phyloP scores from a whole-genome alignment of 1,140 invertebrate genomes.

The Brachionus rotundiformis region DNA sequence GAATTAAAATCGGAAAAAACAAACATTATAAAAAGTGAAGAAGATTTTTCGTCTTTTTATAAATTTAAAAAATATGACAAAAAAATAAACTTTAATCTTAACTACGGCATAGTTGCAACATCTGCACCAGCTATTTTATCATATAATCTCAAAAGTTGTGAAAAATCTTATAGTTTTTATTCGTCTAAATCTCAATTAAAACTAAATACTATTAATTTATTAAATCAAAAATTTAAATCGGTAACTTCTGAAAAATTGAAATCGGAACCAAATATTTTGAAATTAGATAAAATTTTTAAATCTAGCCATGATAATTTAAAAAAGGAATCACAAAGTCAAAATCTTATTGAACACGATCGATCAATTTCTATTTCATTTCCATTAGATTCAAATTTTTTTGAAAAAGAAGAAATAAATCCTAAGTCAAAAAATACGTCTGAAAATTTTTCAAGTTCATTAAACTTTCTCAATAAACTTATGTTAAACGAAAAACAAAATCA shows the following conservation, averaged over 20 bases:
- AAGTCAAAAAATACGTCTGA: too few species aligned
- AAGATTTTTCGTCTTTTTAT: not conserved
- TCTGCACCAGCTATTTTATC: conserved; percentile 45
- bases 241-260: too few species aligned
- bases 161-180: conserved; percentile 12
- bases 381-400: not conserved
- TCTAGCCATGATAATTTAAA: too few species aligned
- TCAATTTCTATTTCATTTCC: not conserved
- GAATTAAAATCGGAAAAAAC: not conserved
- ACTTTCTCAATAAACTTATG: not conserved
- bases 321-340: too few species aligned
- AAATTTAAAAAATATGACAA: not conserved
- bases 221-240: not conserved
- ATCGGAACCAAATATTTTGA: not conserved
- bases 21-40: not conserved
- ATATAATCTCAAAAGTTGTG: not conserved
- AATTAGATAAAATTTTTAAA: too few species aligned
- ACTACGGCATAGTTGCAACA: conserved; percentile 19
- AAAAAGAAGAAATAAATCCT: too few species aligned
- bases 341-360: not conserved
- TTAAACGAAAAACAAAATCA: not conserved
- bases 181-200: conserved; percentile 4
- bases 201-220: not conserved
- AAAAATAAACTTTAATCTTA: not conserved
- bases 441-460: not conserved